Percentiles rank a stretch among this genome's conserved stretches.
Evolutionary conservation across 2,888 invertebrate genomes (phyloP).

Genomic region (Pharmacophagus antenor): DNA sequence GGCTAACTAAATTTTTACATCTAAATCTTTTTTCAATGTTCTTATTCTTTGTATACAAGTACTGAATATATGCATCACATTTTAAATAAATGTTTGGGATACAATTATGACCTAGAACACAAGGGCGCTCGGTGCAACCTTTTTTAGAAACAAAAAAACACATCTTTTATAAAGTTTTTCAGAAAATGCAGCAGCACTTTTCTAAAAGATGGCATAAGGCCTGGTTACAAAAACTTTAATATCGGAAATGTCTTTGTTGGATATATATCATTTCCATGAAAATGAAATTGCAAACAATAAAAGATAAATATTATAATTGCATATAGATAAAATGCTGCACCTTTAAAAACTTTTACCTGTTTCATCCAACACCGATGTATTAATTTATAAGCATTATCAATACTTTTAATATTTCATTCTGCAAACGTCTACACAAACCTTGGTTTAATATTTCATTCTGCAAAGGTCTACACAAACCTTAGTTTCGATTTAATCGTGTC

Average conservation of each 20-base stretch:
- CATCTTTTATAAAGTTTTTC: conserved; percentile 10
- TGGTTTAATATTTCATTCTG: too few species aligned
- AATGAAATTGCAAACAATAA: not conserved
- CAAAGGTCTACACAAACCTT: too few species aligned
- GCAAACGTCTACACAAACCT: too few species aligned
- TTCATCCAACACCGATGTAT: not conserved
- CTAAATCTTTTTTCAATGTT: too few species aligned
- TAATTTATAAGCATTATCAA: not conserved
- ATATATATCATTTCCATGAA: not conserved
- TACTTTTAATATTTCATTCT: too few species aligned
- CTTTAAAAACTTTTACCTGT: not conserved
- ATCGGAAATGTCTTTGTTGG: not conserved
- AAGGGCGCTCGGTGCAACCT: conserved; percentile 6
- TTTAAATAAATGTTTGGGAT: conserved; percentile 6
- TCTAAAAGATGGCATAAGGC: not conserved
- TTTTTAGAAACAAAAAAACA: conserved; percentile 10
- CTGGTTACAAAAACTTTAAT: conserved; percentile 1
- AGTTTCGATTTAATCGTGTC: not conserved
- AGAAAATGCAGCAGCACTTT: conserved; percentile 18
- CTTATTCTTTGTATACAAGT: too few species aligned
- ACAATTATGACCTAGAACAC: conserved; percentile 22
- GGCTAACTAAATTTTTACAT: too few species aligned
- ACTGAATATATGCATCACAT: too few species aligned
- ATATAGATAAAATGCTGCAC: too few species aligned
- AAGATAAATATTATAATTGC: not conserved